phyloP scores from a whole-genome alignment of 2,113 vertebrate genomes.

The Lagopus muta region DNA sequence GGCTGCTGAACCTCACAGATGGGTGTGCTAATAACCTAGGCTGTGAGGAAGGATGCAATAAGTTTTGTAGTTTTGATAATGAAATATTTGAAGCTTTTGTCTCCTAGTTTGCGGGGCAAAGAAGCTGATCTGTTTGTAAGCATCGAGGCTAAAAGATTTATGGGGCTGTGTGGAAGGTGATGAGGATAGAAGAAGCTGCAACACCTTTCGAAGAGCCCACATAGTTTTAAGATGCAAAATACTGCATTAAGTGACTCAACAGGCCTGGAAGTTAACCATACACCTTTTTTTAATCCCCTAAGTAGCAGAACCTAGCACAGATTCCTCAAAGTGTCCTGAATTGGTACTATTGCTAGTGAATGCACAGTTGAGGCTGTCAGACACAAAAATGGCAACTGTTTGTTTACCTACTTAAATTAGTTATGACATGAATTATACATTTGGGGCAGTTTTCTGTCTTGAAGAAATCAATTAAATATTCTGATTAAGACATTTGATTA shows the following conservation, averaged over 20 bases:
- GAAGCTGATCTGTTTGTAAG: background rate
- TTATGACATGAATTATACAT: background rate
- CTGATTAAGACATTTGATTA: background rate
- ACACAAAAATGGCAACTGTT: background rate
- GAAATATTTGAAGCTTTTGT: background rate
- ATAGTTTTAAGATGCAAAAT: background rate
- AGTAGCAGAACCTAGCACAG: background rate
- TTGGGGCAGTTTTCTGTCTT: background rate
- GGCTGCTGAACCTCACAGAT: slow-evolving; percentile 4
- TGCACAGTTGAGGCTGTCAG: background rate
- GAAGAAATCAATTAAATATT: background rate
- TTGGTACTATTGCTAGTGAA: fast-evolving
- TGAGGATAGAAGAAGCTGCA: background rate
- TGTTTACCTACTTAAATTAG: background rate
- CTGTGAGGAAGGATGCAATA: background rate
- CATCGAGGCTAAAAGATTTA: background rate
- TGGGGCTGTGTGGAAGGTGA: background rate
- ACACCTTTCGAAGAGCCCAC: background rate
- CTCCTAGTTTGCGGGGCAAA: background rate
- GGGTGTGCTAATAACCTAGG: background rate
- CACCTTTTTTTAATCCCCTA: background rate
- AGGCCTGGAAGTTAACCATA: background rate
- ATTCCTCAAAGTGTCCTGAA: background rate
- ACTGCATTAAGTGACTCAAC: fast-evolving
- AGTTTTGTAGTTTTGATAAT: slow-evolving; percentile 11